phyloP scores from a whole-genome alignment of 2,888 invertebrate genomes.

The Amblyteles armatorius region DNA sequence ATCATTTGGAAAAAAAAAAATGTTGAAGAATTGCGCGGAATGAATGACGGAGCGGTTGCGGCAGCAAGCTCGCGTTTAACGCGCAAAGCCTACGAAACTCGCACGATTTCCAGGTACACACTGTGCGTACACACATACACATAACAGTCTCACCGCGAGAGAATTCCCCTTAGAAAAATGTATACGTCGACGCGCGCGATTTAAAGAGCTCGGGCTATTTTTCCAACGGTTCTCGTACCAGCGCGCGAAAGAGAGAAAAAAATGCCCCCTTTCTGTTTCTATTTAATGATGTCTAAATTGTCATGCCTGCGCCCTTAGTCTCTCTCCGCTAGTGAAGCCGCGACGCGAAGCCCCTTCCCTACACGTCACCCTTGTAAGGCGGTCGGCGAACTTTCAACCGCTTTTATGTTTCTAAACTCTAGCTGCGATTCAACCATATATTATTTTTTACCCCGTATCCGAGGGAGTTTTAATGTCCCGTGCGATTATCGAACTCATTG shows the following conservation, averaged over 20 bases:
- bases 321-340: constrained; percentile 61
- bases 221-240: constrained; percentile 27
- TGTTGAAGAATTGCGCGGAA: constrained; percentile 18
- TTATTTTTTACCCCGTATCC: background rate
- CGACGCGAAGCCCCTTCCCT: constrained; percentile 18
- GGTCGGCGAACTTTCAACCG: constrained; percentile 69
- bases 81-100: constrained; percentile 4
- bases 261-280: constrained; percentile 70
- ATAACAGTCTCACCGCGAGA: constrained; percentile 20
- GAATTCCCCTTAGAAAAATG: constrained; percentile 45
- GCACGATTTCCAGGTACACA: background rate
- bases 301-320: constrained; percentile 70
- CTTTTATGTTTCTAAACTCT: constrained; percentile 62
- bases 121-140: background rate
- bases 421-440: background rate
- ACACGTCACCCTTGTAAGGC: constrained; percentile 46
- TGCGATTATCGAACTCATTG: background rate
- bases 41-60: constrained; percentile 30
- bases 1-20: constrained; percentile 26
- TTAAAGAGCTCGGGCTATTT: constrained; percentile 57
- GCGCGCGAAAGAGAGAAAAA: constrained; percentile 31
- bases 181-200: constrained; percentile 36
- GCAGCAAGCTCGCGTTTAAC: constrained; percentile 12
- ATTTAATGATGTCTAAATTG: constrained; percentile 80
- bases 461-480: constrained; percentile 2